phyloP scores from a whole-genome alignment of 2,888 invertebrate species.

The Parelbella ahira region DNA sequence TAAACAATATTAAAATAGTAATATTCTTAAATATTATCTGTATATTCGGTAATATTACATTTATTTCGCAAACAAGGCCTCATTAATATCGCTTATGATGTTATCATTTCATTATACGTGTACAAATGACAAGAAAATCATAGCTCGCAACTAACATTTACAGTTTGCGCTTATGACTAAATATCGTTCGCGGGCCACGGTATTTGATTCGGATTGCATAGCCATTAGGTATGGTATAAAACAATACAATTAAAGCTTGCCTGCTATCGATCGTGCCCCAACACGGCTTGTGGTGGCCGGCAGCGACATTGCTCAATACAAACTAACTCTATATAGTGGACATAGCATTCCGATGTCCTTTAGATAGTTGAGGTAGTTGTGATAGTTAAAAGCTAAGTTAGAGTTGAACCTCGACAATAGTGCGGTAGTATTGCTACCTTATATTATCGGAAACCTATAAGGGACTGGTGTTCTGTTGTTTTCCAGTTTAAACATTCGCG shows the following conservation, averaged over 20 bases:
- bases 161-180: conserved; percentile 6
- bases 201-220: conserved; percentile 15
- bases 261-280: conserved; percentile 52
- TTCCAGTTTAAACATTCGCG: too few species aligned
- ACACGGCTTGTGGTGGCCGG: conserved; percentile 43
- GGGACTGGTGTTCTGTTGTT: too few species aligned
- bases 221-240: conserved; percentile 29
- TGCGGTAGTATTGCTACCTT: too few species aligned
- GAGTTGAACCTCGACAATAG: too few species aligned
- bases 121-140: neutral
- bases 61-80: too few species aligned
- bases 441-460: too few species aligned
- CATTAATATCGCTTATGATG: too few species aligned
- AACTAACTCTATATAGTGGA: conserved; percentile 22
- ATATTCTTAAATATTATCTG: too few species aligned
- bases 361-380: conserved; percentile 6
- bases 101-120: neutral
- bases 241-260: conserved; percentile 51
- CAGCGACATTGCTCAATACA: conserved; percentile 42
- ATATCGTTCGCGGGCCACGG: conserved; percentile 6
- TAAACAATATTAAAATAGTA: too few species aligned
- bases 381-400: too few species aligned
- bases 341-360: conserved; percentile 27
- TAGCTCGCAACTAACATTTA: conserved; percentile 7
- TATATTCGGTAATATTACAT: too few species aligned